Conservation (phyloP, 2,113 vertebrate genomes). For the Hirundichthys speculiger region DNA sequence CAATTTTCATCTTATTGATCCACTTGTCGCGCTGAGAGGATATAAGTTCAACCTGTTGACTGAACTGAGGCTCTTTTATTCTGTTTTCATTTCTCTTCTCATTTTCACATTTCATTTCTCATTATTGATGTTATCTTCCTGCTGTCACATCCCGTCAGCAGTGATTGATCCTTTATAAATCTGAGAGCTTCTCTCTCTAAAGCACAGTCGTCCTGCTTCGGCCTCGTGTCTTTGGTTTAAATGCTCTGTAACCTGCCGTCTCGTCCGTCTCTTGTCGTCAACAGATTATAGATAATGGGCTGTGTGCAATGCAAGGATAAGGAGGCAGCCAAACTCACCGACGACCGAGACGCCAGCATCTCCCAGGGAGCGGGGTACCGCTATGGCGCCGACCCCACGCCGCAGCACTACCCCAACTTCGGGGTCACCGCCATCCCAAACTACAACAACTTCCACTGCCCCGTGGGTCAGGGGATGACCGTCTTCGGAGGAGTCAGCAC, state of each 20-base stretch:
- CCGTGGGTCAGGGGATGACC: slow-evolving; percentile 87
- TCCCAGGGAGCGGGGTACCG: slow-evolving; percentile 90
- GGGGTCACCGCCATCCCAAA: slow-evolving; percentile 93
- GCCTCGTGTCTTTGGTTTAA: not conserved
- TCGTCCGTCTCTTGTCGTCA: slow-evolving; percentile 23
- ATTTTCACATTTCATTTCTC: slow-evolving; percentile 6
- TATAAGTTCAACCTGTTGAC: not conserved
- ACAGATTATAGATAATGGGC: slow-evolving; percentile 97
- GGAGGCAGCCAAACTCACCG: slow-evolving; percentile 95
- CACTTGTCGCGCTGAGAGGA: slow-evolving; percentile 1
- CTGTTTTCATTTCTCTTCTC: too few relatives aligned
- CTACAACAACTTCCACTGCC: slow-evolving; percentile 94
- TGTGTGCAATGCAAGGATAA: slow-evolving; percentile 99
- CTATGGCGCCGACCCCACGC: slow-evolving; percentile 93
- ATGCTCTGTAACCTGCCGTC: too few relatives aligned
- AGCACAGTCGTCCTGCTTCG: not conserved
- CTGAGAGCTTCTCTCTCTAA: not conserved
- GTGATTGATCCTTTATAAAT: not conserved
- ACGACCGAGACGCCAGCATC: slow-evolving; percentile 87
- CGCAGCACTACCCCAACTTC: slow-evolving; percentile 91
- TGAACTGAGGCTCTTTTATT: not conserved
- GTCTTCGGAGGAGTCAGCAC: slow-evolving; percentile 94
- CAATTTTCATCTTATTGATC: slow-evolving; percentile 26
- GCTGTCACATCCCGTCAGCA: not conserved
- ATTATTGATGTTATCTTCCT: not conserved